phyloP scores from a whole-genome alignment of 2,113 vertebrate genomes.

The Coryphaenoides rupestris region DNA sequence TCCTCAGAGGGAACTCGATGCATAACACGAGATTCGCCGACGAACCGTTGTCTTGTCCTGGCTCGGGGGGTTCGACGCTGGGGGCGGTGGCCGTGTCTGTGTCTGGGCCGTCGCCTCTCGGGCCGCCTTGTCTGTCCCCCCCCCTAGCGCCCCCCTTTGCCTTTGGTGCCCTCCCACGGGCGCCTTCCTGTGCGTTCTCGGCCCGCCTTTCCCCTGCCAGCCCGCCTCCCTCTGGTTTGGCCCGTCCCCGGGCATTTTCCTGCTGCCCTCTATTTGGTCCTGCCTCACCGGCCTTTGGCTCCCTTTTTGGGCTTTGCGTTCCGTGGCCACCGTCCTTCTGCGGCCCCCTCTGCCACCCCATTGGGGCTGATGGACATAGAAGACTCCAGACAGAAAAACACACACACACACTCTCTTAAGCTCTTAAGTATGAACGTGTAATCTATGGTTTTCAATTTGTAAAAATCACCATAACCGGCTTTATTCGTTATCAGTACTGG shows the following conservation, averaged over 20 bases:
- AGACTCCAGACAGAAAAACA: conserved; percentile 49
- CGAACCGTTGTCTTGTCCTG: neutral
- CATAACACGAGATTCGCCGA: conserved; percentile 3
- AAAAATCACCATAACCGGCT: conserved; percentile 63
- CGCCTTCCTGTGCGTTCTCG: too few relatives aligned
- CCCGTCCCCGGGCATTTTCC: conserved; percentile 52
- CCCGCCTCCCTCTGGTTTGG: conserved; percentile 49
- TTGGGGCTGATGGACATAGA: conserved; percentile 47
- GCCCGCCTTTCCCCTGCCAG: conserved; percentile 40
- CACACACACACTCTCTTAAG: conserved; percentile 55
- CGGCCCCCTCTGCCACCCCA: conserved; percentile 38
- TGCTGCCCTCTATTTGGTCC: conserved; percentile 73
- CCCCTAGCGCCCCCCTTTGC: too few relatives aligned
- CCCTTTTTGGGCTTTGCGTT: conserved; percentile 68
- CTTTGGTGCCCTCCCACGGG: too few relatives aligned
- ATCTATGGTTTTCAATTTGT: conserved; percentile 66
- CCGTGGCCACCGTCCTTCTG: conserved; percentile 71
- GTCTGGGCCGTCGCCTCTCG: too few relatives aligned
- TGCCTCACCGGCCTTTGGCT: conserved; percentile 71
- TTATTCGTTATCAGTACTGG: conserved; percentile 61
- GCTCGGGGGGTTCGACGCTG: neutral
- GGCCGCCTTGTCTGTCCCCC: too few relatives aligned
- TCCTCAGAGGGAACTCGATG: conserved; percentile 18
- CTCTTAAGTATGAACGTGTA: conserved; percentile 64
- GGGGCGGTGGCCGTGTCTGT: too few relatives aligned